Conservation (phyloP, 1,140 invertebrate genomes). For the Conus ventricosus region DNA sequence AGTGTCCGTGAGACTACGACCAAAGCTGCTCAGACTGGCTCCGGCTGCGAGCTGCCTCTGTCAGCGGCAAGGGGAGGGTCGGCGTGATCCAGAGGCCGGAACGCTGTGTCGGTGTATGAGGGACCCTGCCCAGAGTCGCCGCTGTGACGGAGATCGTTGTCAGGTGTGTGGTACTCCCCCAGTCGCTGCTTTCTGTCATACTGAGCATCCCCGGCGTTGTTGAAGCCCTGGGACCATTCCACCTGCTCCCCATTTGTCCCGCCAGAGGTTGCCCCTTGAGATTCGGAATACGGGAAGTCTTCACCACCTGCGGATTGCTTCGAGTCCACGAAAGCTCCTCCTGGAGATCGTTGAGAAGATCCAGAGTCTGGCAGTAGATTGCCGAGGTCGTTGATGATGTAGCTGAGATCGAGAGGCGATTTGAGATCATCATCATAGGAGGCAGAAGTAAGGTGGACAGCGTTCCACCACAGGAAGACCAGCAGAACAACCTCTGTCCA, state of each 20-base stretch:
- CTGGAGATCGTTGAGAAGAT: too few relatives aligned
- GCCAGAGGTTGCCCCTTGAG: not conserved
- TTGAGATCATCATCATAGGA: not conserved
- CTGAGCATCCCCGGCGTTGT: conserved; percentile 11
- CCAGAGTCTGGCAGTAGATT: not conserved
- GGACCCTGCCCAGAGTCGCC: not conserved
- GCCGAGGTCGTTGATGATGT: conserved; percentile 23
- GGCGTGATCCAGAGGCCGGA: too few relatives aligned
- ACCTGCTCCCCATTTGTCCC: not conserved
- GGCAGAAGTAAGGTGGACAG: not conserved
- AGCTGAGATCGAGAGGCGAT: conserved; percentile 8
- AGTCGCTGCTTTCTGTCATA: not conserved
- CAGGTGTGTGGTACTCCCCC: not conserved
- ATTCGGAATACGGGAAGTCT: not conserved
- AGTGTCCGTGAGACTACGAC: not conserved
- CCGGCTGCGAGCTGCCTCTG: not conserved
- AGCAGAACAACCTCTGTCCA: not conserved
- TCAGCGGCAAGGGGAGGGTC: too few relatives aligned
- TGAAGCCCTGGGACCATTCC: not conserved
- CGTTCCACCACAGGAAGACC: not conserved
- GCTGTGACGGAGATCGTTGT: not conserved
- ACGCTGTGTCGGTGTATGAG: too few relatives aligned
- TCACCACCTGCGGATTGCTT: not conserved
- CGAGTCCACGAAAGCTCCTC: too few relatives aligned
- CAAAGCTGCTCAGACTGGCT: conserved; percentile 1